A percentile compares a stretch with the other conserved stretches of the same genome.
These are phyloP conservation scores for Philonicus albiceps DNA, from an alignment of 2,888 invertebrate species.

Conservation along the genomic window DNA sequence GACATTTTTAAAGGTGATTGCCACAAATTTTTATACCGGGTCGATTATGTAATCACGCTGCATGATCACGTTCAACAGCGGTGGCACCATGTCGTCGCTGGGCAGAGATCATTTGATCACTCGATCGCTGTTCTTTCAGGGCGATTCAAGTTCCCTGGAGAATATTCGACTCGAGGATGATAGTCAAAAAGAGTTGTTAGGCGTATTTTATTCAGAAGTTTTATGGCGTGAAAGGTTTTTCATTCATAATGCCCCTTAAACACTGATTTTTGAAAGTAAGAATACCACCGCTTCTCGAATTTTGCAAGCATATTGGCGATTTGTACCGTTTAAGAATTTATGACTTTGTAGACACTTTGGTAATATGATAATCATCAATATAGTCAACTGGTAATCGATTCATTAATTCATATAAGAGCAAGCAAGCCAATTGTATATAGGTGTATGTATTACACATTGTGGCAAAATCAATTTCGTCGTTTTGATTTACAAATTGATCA, in stretches of 20 bases:
- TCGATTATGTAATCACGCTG: not conserved
- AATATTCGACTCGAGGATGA: not conserved
- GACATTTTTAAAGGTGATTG: conserved; percentile 24
- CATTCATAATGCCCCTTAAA: not conserved
- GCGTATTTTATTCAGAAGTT: not conserved
- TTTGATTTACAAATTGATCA: too few relatives aligned
- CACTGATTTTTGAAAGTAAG: not conserved
- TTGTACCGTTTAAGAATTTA: not conserved
- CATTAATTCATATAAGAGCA: too few relatives aligned
- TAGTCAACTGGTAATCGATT: too few relatives aligned
- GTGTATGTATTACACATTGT: too few relatives aligned
- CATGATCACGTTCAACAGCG: not conserved
- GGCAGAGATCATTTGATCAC: not conserved
- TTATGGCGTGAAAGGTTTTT: not conserved
- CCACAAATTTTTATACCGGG: not conserved
- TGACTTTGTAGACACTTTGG: too few relatives aligned
- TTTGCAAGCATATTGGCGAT: too few relatives aligned
- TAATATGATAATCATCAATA: too few relatives aligned
- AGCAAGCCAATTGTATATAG: too few relatives aligned
- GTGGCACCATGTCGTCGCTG: not conserved
- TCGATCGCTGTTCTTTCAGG: not conserved
- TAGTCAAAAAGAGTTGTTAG: not conserved
- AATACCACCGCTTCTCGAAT: not conserved
- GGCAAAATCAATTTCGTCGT: too few relatives aligned
- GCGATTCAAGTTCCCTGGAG: not conserved